Base-by-base conservation (phyloP, 2,797 vertebrate genomes). In the Lindbergichthys nudifrons region DNA sequence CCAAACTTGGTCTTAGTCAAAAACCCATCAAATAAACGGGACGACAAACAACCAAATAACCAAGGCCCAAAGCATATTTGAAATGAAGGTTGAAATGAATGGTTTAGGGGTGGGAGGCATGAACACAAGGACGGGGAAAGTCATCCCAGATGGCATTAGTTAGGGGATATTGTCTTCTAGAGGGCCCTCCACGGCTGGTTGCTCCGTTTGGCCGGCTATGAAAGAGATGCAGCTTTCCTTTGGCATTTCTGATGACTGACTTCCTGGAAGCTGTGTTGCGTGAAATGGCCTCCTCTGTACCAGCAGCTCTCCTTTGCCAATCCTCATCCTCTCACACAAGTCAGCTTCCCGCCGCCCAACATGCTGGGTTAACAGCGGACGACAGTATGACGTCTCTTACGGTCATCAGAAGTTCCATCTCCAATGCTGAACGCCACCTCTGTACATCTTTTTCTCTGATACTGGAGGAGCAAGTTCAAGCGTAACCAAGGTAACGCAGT, bases 201-300 rank as follows among this genome's bases (percentile, higher is more conserved):
- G 89, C 87, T 86, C 83, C 54, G 62, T 90, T 91, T 91, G 90
- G 85, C 89, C 71, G 54, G 56, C 82, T 89, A 89, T 91, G 89
- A 92, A 90, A 92, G 88, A 91, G 86, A 90, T 61, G 75, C 81
- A 81, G 88, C 82, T 84, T 84, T 86, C 75, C 75, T 87, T 79
- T 85, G 85, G 85, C 87, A 87, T 90, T 81, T 84, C 84, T 89
- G 88, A 92, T 86, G 83, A 92, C 87, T 75, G 84, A 84, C 88
- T 89, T 92, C 87, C 89, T 87, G 86, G 85, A 92, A 69, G 85
- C 90, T 75, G 83, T 77, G 87, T 91, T 89, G 92, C 88, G 84
- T 93, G 91, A 94, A 92, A 93, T 91, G 89, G 86, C 85, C 88
- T 91, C 78, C 75, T 89, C 82, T 88, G 77, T 88, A 86, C 82